Evolutionary conservation across 2,888 invertebrate genomes (phyloP), one percentile per base, ranked within the genome.

Genomic region (Epinotia demarniana): DNA sequence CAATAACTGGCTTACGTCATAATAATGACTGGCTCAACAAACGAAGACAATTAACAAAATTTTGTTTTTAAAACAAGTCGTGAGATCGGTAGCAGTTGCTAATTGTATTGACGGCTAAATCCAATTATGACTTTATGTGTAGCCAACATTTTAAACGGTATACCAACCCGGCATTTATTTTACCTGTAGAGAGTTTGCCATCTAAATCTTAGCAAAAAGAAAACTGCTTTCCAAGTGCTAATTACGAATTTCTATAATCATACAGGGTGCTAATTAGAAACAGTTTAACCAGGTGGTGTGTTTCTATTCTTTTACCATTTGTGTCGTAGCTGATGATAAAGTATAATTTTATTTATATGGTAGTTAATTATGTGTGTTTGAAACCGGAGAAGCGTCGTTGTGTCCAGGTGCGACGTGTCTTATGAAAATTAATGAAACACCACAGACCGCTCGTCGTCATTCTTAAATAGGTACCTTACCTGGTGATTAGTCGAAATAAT

Each of bases 371-470:
- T 49, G 71, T 72, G 75, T 73, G 69, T 27, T 66, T 74, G 83
- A 77, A 82, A 84, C 73, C 78, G n/a, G 80, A 84, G 81, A 81
- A 73, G 79, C 39, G 75, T 78, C 75, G 70, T 77, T 74, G 72
- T 77, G 76, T 77, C 81, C 80, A 83, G 81, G 80, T 82, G 83
- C 75, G 77, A 60, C 67, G 63, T 73, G 74, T 67, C 73, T 79
- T 79, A 80, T 82, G 80, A 76, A 80, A 81, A 83, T 81, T 80
- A 80, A 80, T 81, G 77, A 75, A 77, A 78, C 78, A 60, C 77
- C 76, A 58, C 80, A 84, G 84, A 85, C 84, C 79, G 81, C 81
- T 80, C 77, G 83, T 78, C 85, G 84, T 75, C 78, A 49, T 64
- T 73, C 80, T 76, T 58, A 63, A 64, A n/a, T n/a, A 58, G 73